Base-by-base conservation (phyloP, 92 coral and sea anemone species). In the Blastomussa wellsi region DNA sequence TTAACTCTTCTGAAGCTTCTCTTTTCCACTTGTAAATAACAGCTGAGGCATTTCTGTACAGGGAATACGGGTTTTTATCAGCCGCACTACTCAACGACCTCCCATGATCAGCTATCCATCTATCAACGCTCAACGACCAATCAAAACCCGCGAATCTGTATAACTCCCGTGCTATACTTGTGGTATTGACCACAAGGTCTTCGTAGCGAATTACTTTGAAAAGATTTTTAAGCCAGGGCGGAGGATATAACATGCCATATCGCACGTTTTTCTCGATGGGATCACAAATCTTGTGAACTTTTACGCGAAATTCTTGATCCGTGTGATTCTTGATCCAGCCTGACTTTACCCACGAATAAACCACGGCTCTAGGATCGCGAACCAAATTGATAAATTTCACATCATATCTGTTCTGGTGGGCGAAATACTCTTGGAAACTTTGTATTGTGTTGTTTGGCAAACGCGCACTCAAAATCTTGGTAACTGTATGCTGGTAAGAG, bases 351-450 rank as follows among this genome's bases (percentile, higher is more conserved):
- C 86, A 84, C 36, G 94, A 91, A 16, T 60, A 68, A 24, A 88
- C 79, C 14, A 91, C 85, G 4, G 94, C 91, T 51, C 94, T 90
- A 16, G 94, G 94, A 49, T 91, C 94, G 15, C 94, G 94, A 67
- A 88, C 87, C 35, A 91, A 80, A 48, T 88, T 84, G 15, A 88
- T 28, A 0, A 88, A 48, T 72, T 88, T 91, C 37, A 72, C 80
- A 44, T 73, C 79, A 76, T 69, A 87, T 11, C 26, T 37, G 37
- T 32, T 68, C 42, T 49, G 70, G 26, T 72, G 16, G 76, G 76
- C 48, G 67, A 90, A 74, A 35, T 78, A 52, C 15, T 53, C 86
- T 38, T 74, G 47, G 28, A 91, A 59, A 44, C 73, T 79, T 48
- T 73, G 26, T 22, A 91, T 13, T 57, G 70, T 51, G 78, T 83